Evolutionary conservation across 1,140 invertebrate species (phyloP), one percentile per base, ranked within the genome.

Genomic region (Leptopilina clavipes): DNA sequence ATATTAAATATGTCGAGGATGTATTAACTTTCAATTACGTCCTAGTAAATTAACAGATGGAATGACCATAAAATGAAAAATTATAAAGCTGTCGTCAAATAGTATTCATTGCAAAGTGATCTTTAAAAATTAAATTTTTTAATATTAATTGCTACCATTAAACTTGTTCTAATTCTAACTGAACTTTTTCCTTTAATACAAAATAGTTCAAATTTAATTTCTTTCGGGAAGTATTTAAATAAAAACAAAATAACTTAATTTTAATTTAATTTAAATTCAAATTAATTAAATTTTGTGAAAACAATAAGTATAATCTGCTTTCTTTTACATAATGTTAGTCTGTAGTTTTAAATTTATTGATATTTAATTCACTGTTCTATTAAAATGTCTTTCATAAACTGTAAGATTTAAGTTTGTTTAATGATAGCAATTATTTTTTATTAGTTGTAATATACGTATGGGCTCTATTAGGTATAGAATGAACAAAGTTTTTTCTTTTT

Each of bases 301-400:
- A n/a, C n/a, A n/a, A n/a, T n/a, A n/a, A n/a, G n/a, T n/a, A n/a
- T n/a, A n/a, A n/a, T n/a, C n/a, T n/a, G n/a, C n/a, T n/a, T 48
- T 14, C 12, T 14, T 48, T 48, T 14, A 14, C n/a, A n/a, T n/a
- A n/a, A 48, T 48, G 12, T 48, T 48, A 14, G 3, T 14, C 3
- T 14, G 10, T 48, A 48, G 12, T 48, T 52, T 52, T 17, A 52
- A 40, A 40, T 8, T 40, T 52, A 17, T 14, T 0, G 10, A 9
- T 59, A 25, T 65, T 14, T 65, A 22, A 37, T 65, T 65, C 56
- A 22, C 19, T 59, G 18, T 59, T 59, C 56, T 25, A 59, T 59
- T 59, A 25, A 52, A 65, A 31, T 65, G 59, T 65, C 59, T 65
- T 65, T 65, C 59, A 65, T 65, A 65, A 65, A 65, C n/a, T 31